Evolutionary conservation across 2,888 invertebrate genomes (phyloP).

Genomic region (Chironomus tentans): DNA sequence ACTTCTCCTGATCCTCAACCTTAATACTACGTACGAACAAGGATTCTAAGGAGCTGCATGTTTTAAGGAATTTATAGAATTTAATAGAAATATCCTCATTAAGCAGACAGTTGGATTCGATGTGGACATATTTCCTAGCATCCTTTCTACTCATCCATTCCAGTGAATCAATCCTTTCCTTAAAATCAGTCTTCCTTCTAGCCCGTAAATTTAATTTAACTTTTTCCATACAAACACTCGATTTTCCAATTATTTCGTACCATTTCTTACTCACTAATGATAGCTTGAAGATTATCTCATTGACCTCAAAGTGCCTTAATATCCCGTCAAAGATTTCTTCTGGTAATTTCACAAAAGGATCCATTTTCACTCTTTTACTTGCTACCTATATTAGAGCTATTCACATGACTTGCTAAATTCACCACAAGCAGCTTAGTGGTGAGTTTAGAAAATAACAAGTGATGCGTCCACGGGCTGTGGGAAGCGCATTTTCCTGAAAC

Average conservation of each 20-base stretch:
- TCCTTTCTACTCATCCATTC: slow-evolving; percentile 1
- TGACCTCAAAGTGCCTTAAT: neutral
- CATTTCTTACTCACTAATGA: neutral
- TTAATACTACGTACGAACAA: slow-evolving; percentile 7
- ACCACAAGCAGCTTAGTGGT: neutral
- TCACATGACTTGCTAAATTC: neutral
- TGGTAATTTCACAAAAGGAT: slow-evolving; percentile 10
- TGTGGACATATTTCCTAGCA: neutral
- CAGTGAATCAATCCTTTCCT: slow-evolving; percentile 7
- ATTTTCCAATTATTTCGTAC: neutral
- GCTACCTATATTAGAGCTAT: no score
- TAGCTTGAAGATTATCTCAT: neutral
- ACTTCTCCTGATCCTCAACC: neutral
- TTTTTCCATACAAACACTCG: neutral
- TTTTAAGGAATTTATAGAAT: neutral
- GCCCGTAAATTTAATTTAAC: slow-evolving; percentile 6
- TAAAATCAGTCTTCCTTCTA: slow-evolving; percentile 13
- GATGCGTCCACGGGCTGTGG: no score
- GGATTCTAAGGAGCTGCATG: neutral
- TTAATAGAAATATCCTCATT: neutral
- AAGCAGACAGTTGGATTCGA: neutral
- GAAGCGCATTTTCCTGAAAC: no score
- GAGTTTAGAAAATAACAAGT: no score
- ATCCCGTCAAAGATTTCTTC: neutral
- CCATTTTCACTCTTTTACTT: neutral